Percentiles rank a stretch among this genome's conserved stretches.
Evolutionary conservation across 2,113 vertebrate species (phyloP).

Genomic region (Peucedramus taeniatus): DNA sequence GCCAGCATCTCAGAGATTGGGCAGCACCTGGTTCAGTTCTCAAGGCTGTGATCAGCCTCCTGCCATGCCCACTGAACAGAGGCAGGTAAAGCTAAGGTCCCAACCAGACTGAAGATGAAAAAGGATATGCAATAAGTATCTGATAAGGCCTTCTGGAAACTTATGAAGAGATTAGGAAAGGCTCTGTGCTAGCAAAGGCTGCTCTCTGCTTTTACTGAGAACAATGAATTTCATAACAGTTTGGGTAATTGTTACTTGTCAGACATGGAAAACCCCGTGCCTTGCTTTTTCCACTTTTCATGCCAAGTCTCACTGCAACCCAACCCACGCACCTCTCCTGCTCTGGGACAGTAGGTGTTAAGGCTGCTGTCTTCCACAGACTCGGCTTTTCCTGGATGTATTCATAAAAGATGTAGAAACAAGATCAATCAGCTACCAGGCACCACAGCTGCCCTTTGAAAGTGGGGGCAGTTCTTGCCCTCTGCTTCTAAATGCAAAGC

Average conservation of each 20-base stretch:
- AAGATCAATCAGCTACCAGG: not conserved
- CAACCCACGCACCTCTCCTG: not conserved
- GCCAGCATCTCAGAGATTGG: not conserved
- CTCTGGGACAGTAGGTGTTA: not conserved
- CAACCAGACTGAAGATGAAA: not conserved
- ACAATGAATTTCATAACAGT: not conserved
- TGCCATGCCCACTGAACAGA: not conserved
- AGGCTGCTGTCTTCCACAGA: not conserved
- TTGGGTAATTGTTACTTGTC: not conserved
- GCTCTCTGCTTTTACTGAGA: not conserved
- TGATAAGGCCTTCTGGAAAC: not conserved
- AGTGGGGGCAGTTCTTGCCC: not conserved
- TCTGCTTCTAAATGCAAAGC: not conserved
- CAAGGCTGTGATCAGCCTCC: constrained; percentile 17
- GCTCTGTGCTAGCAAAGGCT: not conserved
- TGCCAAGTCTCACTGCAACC: not conserved
- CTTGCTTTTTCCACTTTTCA: not conserved
- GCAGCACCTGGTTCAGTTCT: constrained; percentile 14
- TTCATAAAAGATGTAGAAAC: not conserved
- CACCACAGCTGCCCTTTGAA: not conserved
- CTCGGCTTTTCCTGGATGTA: not conserved
- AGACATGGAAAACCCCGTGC: not conserved
- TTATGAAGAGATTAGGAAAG: not conserved
- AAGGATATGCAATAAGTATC: not conserved
- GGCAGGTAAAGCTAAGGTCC: not conserved